Evolutionary conservation across 2,113 vertebrate genomes (phyloP).

Genomic region (Barbus barbus): DNA sequence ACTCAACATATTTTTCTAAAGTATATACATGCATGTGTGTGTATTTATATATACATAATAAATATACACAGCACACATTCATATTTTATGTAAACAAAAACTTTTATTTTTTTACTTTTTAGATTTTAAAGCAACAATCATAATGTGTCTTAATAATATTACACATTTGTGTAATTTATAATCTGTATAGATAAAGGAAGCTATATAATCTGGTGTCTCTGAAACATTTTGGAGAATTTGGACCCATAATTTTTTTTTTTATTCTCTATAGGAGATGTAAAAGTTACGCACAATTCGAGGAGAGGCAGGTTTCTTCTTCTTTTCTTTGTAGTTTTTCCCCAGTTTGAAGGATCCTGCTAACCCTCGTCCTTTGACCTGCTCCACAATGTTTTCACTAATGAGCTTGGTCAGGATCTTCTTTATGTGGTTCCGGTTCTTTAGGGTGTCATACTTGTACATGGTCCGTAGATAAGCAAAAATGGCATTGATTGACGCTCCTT

Average conservation of each 20-base stretch:
- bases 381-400: slow-evolving; percentile 85
- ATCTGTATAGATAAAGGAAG: not conserved
- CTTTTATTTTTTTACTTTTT: no score
- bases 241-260: no score
- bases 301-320: slow-evolving; percentile 73
- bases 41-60: no score
- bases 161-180: not conserved
- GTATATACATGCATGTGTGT: no score
- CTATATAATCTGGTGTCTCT: not conserved
- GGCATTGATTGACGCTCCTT: slow-evolving; percentile 84
- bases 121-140: not conserved
- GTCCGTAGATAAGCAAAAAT: slow-evolving; percentile 90
- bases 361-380: slow-evolving; percentile 93
- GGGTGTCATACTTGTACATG: slow-evolving; percentile 84
- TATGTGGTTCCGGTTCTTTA: slow-evolving; percentile 87
- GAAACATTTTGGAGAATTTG: no score
- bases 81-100: no score
- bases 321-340: slow-evolving; percentile 93
- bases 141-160: not conserved
- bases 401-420: slow-evolving; percentile 87
- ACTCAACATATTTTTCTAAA: no score
- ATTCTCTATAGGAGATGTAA: not conserved
- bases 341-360: slow-evolving; percentile 92
- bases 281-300: slow-evolving; percentile 78
- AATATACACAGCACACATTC: no score